Evolutionary conservation across 1,140 invertebrate genomes (phyloP), one percentile per base, ranked within the genome.

Genomic region (Drosophila arizonae): DNA sequence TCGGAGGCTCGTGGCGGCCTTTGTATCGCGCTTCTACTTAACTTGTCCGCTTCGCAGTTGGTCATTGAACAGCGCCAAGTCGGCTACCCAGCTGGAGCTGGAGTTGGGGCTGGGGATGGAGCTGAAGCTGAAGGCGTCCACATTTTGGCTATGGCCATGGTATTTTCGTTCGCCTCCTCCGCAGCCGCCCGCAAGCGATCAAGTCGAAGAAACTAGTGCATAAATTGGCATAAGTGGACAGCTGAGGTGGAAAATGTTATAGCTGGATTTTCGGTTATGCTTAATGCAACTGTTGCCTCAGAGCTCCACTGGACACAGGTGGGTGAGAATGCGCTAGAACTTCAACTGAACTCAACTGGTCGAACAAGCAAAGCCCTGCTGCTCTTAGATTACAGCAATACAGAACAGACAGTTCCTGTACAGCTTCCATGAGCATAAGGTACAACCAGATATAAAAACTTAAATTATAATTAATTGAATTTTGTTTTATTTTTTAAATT

Each of bases 151-250:
- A 21, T 50, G 46, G 21, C 21, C 21, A 45, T 50, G 46, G 46
- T 13, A 11, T 26, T 50, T 57, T 67, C 55, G 57, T 51, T 51
- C 58, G 46, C 46, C 1, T 55, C 17, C 52, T n/a, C 15, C 26
- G 11, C 52, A 17, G 13, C 43, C n/a, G 2, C 15, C n/a, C 43
- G 43, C 43, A n/a, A 6, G 15, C 15, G 39, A 17, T 45, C 28
- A 43, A 33, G 54, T 13, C 9, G 17, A 43, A 61, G 73, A 67
- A 70, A 76, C 68, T 77, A 73, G 45, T 63, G 72, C 82, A 87
- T 81, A 86, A 87, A 76, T 79, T 87, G 79, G 74, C 61, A 72
- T 77, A 85, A 85, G 73, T 80, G 77, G 77, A 85, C 77, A 72
- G 74, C 73, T 70, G 51, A 72, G 28, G 11, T 36, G 46, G 21